A percentile compares a stretch with the other conserved stretches of the same genome.
phyloP scores from a whole-genome alignment of 1,140 invertebrate species.

The Contarinia nasturtii region DNA sequence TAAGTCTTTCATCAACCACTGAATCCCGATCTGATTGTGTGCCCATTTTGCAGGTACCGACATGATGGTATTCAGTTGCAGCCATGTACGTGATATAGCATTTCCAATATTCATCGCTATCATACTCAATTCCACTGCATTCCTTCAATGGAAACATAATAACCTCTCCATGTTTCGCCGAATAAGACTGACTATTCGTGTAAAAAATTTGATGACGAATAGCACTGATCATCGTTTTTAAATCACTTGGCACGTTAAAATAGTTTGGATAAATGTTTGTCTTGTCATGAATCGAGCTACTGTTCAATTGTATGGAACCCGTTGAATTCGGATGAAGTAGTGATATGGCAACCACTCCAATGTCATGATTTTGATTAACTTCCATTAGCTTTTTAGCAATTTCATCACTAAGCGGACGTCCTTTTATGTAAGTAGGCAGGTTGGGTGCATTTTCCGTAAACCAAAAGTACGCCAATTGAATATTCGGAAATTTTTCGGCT shows the following conservation, averaged over 20 bases:
- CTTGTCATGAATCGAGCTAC: slow-evolving; percentile 35
- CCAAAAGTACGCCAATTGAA: not conserved
- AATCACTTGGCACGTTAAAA: slow-evolving; percentile 29
- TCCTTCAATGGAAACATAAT: slow-evolving; percentile 24
- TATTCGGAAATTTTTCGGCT: slow-evolving; percentile 12
- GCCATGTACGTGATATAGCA: slow-evolving; percentile 31
- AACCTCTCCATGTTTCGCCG: slow-evolving; percentile 24
- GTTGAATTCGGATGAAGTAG: slow-evolving; percentile 38
- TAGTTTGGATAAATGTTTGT: slow-evolving; percentile 46
- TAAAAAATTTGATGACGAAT: slow-evolving; percentile 23
- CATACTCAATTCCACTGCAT: slow-evolving; percentile 24
- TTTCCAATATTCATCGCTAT: slow-evolving; percentile 34
- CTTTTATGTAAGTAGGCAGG: slow-evolving; percentile 15
- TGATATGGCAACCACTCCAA: slow-evolving; percentile 27
- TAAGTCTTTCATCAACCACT: slow-evolving; percentile 31
- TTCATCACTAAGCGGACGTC: slow-evolving; percentile 25
- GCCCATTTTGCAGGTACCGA: slow-evolving; percentile 48
- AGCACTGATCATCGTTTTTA: slow-evolving; percentile 27
- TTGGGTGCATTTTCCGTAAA: slow-evolving; percentile 12
- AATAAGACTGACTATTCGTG: slow-evolving; percentile 26
- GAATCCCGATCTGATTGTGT: slow-evolving; percentile 25
- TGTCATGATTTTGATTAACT: slow-evolving; percentile 25
- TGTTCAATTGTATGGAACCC: slow-evolving; percentile 33
- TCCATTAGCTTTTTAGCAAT: slow-evolving; percentile 21
- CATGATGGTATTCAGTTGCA: slow-evolving; percentile 34